These are phyloP conservation scores for Choristoneura rosaceana DNA, from an alignment of 2,888 invertebrate genomes.

Conservation along the genomic window DNA sequence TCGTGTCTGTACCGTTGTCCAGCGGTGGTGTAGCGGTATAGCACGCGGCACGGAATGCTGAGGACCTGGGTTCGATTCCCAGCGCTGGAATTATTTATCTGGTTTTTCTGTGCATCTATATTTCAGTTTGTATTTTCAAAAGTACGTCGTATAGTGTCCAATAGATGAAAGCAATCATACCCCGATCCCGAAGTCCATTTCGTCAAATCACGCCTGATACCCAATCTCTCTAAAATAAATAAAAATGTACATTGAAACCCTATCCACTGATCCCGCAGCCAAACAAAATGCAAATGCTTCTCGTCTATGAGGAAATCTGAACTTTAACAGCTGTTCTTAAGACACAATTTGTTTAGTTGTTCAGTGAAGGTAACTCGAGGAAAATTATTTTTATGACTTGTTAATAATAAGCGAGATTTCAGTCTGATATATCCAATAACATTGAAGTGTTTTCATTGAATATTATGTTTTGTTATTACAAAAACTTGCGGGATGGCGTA, in stretches of 20 bases:
- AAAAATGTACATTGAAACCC: constrained; percentile 13
- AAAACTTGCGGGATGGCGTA: background rate
- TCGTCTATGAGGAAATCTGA: background rate
- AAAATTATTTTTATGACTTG: constrained; percentile 9
- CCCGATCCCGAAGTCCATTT: background rate
- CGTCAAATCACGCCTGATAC: constrained; percentile 8
- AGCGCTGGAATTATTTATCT: no score
- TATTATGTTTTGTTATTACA: constrained; percentile 14
- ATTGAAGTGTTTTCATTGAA: constrained; percentile 23
- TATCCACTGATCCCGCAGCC: constrained; percentile 5
- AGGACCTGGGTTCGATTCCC: no score
- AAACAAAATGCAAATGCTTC: constrained; percentile 14
- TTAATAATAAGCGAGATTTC: constrained; percentile 15
- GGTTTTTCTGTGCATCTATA: no score
- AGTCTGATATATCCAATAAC: constrained; percentile 16
- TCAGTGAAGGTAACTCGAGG: background rate
- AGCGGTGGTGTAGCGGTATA: no score
- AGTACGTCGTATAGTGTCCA: no score
- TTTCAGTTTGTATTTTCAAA: no score
- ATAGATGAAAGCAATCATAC: no score
- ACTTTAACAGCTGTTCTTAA: background rate
- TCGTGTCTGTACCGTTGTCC: no score
- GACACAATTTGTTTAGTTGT: background rate
- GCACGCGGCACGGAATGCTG: no score
- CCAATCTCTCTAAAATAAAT: constrained; percentile 21